phyloP scores from a whole-genome alignment of 2,888 invertebrate genomes.

The Caenorhabditis sulstoni region DNA sequence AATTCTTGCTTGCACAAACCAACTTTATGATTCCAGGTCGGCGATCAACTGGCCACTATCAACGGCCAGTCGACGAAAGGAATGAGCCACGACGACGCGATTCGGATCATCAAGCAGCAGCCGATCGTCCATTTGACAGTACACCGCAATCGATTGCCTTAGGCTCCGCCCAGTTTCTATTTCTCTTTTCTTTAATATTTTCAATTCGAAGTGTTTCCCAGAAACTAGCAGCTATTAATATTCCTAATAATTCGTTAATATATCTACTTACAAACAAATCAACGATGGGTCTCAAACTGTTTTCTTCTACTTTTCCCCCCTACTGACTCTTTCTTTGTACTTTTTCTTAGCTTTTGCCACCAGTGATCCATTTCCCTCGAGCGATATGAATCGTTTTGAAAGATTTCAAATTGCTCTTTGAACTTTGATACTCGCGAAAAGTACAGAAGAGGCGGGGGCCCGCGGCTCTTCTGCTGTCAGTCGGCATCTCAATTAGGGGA shows the following conservation, averaged over 20 bases:
- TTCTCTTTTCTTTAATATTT: constrained; percentile 17
- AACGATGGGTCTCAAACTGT: constrained; percentile 53
- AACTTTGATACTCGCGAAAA: constrained; percentile 33
- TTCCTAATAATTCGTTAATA: constrained; percentile 28
- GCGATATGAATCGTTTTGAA: constrained; percentile 16
- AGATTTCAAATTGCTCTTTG: constrained; percentile 25
- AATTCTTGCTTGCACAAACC: background rate
- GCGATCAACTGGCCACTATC: constrained; percentile 84
- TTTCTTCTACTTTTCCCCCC: constrained; percentile 14
- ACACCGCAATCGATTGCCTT: constrained; percentile 62
- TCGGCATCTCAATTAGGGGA: constrained; percentile 53
- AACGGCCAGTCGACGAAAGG: constrained; percentile 86
- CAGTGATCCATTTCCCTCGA: constrained; percentile 30
- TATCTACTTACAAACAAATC: constrained; percentile 56
- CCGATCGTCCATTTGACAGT: constrained; percentile 73
- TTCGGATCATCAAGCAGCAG: constrained; percentile 85
- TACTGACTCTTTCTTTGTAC: background rate
- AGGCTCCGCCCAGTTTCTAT: background rate
- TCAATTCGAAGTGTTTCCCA: constrained; percentile 27
- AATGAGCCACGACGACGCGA: constrained; percentile 88
- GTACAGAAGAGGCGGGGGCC: constrained; percentile 35
- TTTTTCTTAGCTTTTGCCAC: constrained; percentile 21
- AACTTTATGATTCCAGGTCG: constrained; percentile 45
- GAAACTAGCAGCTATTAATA: constrained; percentile 22
- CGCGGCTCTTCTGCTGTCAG: constrained; percentile 18